Evolutionary conservation across 2,888 invertebrate species (phyloP).

Genomic region (Idaea aversata): DNA sequence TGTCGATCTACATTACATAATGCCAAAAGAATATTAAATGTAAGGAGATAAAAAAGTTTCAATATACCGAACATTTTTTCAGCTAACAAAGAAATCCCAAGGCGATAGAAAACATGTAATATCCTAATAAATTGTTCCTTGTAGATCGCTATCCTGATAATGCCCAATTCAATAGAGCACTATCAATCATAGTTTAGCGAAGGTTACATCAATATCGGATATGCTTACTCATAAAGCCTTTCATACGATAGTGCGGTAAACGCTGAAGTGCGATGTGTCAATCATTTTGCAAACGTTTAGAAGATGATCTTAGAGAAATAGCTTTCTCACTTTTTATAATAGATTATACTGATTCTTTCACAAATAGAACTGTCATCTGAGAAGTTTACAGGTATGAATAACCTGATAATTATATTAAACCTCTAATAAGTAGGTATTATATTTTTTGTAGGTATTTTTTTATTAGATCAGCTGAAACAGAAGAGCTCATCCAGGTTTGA

Average conservation of each 20-base stretch:
- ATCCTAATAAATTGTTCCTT: constrained; percentile 63
- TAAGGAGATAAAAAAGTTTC: background rate
- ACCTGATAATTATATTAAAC: no score
- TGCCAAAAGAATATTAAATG: background rate
- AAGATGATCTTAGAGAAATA: constrained; percentile 23
- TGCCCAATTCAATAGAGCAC: constrained; percentile 60
- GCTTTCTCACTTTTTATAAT: constrained; percentile 21
- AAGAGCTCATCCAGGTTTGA: no score
- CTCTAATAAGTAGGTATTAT: no score
- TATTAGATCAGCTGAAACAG: no score
- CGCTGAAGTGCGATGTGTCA: constrained; percentile 47
- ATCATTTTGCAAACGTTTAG: constrained; percentile 35
- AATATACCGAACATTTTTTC: background rate
- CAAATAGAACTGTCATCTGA: no score
- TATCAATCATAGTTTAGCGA: constrained; percentile 76
- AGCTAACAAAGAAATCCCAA: constrained; percentile 21
- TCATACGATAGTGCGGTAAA: constrained; percentile 48
- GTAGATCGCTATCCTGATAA: constrained; percentile 56
- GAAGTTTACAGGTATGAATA: no score
- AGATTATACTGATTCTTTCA: background rate
- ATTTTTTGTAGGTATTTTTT: no score
- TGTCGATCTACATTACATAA: background rate
- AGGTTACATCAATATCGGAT: constrained; percentile 69
- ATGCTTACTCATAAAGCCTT: constrained; percentile 67
- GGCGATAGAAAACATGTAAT: constrained; percentile 47